Evolutionary conservation across 2,113 vertebrate genomes (phyloP).

Genomic region (Corydoras sp.): DNA sequence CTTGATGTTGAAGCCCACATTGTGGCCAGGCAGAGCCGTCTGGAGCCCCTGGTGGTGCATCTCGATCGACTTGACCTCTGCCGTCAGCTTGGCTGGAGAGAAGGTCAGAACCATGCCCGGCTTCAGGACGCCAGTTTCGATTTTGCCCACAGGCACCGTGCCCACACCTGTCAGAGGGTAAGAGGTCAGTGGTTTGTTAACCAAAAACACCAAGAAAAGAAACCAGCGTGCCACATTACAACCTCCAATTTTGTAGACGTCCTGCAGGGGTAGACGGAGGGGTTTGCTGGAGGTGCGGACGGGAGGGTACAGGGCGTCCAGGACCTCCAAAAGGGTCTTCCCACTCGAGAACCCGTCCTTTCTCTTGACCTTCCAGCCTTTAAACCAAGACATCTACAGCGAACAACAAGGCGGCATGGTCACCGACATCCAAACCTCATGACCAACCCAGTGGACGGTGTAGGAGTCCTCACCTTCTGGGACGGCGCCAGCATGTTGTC

Average conservation of each 20-base stretch:
- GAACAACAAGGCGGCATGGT: neutral
- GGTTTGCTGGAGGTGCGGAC: slow-evolving; percentile 68
- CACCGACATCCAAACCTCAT: neutral
- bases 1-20: slow-evolving; percentile 71
- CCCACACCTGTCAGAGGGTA: slow-evolving; percentile 57
- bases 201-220: no score
- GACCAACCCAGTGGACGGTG: no score
- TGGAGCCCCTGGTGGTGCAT: slow-evolving; percentile 64
- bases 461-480: slow-evolving; percentile 55
- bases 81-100: slow-evolving; percentile 60
- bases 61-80: slow-evolving; percentile 70
- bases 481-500: slow-evolving; percentile 70
- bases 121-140: slow-evolving; percentile 66
- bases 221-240: neutral
- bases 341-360: slow-evolving; percentile 59
- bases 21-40: slow-evolving; percentile 63
- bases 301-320: slow-evolving; percentile 67
- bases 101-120: slow-evolving; percentile 70
- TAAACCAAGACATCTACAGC: slow-evolving; percentile 71
- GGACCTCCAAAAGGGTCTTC: slow-evolving; percentile 68
- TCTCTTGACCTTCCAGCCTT: slow-evolving; percentile 68
- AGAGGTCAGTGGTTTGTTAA: no score
- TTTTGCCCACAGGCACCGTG: slow-evolving; percentile 62
- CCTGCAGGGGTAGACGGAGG: slow-evolving; percentile 70
- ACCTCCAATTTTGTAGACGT: slow-evolving; percentile 79